Percentiles rank a stretch among this genome's conserved stretches.
Evolutionary conservation across 2,113 vertebrate species (phyloP).

Genomic region (Ptilonorhynchus violaceus): DNA sequence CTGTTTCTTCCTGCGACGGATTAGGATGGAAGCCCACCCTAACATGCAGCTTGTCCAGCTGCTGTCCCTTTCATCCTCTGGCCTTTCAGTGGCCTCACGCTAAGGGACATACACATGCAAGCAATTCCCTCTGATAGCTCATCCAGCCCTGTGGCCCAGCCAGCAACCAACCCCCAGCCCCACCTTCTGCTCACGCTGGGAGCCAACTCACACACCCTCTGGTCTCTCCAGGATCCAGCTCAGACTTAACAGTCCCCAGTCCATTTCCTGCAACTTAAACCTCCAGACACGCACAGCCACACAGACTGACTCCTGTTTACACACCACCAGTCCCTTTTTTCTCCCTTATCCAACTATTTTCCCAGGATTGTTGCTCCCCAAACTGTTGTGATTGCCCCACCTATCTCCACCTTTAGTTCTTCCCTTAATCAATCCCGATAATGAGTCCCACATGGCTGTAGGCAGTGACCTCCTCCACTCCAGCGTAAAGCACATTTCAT

Average conservation of each 20-base stretch:
- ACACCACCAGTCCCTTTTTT: rapidly evolving
- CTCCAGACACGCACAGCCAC: not conserved
- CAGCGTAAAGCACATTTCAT: not conserved
- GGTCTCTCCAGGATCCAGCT: not conserved
- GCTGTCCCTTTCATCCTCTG: not conserved
- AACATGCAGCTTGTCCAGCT: not conserved
- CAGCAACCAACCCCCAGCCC: not conserved
- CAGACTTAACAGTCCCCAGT: not conserved
- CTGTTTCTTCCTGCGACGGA: not conserved
- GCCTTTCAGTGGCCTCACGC: not conserved
- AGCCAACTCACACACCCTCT: not conserved
- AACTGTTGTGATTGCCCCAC: too few species aligned
- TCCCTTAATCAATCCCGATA: not conserved
- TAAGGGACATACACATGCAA: not conserved
- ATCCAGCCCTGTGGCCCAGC: not conserved
- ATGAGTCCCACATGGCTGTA: not conserved
- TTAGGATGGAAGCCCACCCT: not conserved
- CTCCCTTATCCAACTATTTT: not conserved
- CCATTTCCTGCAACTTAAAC: not conserved
- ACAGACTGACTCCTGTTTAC: not conserved
- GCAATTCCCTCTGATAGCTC: not conserved
- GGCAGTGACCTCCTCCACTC: not conserved
- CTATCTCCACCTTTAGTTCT: not conserved
- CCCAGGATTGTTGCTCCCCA: not conserved
- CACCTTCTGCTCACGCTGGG: not conserved